Evolutionary conservation across 2,113 vertebrate species (phyloP).

Genomic region (Heterocephalus glaber): DNA sequence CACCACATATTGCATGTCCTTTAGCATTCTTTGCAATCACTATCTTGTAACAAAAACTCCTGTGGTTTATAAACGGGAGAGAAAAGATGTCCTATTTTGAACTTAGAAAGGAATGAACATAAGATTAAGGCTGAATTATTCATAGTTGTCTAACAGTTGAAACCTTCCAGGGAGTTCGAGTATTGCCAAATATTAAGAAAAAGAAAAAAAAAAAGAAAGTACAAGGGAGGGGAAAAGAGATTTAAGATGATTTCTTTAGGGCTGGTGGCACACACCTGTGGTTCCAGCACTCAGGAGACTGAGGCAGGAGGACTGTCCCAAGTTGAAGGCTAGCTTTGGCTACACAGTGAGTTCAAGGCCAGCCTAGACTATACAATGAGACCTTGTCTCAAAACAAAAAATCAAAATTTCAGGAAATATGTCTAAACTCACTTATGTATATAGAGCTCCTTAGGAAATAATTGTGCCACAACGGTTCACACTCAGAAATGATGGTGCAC

Average conservation of each 20-base stretch:
- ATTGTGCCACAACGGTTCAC: slow-evolving; percentile 7
- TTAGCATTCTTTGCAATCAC: slow-evolving; percentile 65
- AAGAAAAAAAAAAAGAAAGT: neutral
- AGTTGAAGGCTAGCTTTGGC: neutral
- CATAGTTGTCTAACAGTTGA: slow-evolving; percentile 64
- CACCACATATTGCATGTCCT: slow-evolving; percentile 54
- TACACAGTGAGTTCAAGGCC: neutral
- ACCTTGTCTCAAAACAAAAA: neutral
- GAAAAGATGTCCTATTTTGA: slow-evolving; percentile 64
- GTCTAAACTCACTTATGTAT: neutral
- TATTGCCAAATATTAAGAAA: slow-evolving; percentile 67
- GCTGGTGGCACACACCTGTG: neutral
- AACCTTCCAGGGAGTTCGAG: slow-evolving; percentile 68
- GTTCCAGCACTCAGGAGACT: neutral
- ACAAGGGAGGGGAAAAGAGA: neutral
- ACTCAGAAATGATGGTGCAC: neutral
- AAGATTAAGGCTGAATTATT: slow-evolving; percentile 76
- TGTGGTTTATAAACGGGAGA: slow-evolving; percentile 60
- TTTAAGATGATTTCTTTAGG: slow-evolving; percentile 30
- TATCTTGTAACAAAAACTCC: slow-evolving; percentile 71
- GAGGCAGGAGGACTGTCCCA: neutral
- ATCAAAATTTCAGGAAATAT: slow-evolving; percentile 53
- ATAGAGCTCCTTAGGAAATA: neutral
- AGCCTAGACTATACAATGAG: neutral
- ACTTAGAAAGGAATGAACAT: slow-evolving; percentile 67